Conservation (phyloP, 2,888 invertebrate genomes). For the Drosophila melanosoma region DNA sequence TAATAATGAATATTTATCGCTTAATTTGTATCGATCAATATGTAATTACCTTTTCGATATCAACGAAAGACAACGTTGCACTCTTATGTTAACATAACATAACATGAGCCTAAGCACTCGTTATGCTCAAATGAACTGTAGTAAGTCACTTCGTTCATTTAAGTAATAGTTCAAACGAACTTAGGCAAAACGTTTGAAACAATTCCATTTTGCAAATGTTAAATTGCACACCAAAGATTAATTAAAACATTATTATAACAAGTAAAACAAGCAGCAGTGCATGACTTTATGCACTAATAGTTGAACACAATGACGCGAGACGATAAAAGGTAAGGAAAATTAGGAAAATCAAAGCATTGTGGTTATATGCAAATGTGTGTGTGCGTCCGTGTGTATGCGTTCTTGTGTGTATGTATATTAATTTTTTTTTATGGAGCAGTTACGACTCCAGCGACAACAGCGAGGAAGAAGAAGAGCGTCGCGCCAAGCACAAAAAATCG, state of each 20-base stretch:
- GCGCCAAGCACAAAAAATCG: slow-evolving; percentile 85
- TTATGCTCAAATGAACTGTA: slow-evolving; percentile 9
- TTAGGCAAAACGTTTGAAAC: slow-evolving; percentile 24
- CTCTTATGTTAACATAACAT: slow-evolving; percentile 3
- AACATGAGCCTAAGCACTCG: background rate
- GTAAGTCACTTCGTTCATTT: background rate
- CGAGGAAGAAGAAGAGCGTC: slow-evolving; percentile 72
- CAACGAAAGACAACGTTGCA: background rate
- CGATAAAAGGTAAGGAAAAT: slow-evolving; percentile 49
- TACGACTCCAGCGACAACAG: slow-evolving; percentile 78
- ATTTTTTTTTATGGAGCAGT: slow-evolving; percentile 56
- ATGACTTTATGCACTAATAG: slow-evolving; percentile 6
- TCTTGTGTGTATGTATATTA: slow-evolving; percentile 41
- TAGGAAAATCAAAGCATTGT: slow-evolving; percentile 36
- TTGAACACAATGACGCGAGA: slow-evolving; percentile 51
- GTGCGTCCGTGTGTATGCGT: slow-evolving; percentile 28
- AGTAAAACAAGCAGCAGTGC: slow-evolving; percentile 7
- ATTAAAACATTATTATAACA: slow-evolving; percentile 5
- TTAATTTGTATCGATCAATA: background rate
- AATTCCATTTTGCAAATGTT: slow-evolving; percentile 16
- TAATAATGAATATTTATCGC: slow-evolving; percentile 2
- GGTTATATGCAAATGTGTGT: slow-evolving; percentile 44
- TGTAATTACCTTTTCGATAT: background rate
- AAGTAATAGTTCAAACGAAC: slow-evolving; percentile 5
- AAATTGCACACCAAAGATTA: slow-evolving; percentile 30